A percentile compares a stretch with the other conserved stretches of the same genome.
phyloP scores from a whole-genome alignment of 2,888 invertebrate genomes.

The Ichneumoninae sp. region DNA sequence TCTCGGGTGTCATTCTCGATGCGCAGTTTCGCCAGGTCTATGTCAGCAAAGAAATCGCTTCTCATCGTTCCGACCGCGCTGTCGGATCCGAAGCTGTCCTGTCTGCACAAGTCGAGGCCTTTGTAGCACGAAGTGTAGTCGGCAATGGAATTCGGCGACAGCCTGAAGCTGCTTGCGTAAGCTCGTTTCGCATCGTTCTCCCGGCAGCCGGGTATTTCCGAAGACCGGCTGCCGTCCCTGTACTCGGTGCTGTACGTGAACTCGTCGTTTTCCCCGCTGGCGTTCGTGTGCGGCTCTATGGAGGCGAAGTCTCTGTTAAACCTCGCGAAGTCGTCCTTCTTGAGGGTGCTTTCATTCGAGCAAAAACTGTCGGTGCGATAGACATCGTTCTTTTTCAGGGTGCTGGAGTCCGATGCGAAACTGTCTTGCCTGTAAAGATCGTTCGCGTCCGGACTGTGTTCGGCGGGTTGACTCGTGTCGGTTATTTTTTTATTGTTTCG shows the following conservation, averaged over 20 bases:
- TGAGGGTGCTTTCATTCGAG: slow-evolving; percentile 75
- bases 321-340: slow-evolving; percentile 68
- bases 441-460: slow-evolving; percentile 33
- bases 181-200: slow-evolving; percentile 60
- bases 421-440: slow-evolving; percentile 68
- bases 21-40: slow-evolving; percentile 79
- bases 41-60: slow-evolving; percentile 82
- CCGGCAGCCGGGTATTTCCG: slow-evolving; percentile 48
- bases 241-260: slow-evolving; percentile 38
- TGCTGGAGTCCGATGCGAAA: slow-evolving; percentile 69
- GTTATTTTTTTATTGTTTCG: slow-evolving; percentile 41
- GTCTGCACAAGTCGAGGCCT: slow-evolving; percentile 75
- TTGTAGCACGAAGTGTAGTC: slow-evolving; percentile 76
- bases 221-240: slow-evolving; percentile 56
- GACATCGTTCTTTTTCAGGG: slow-evolving; percentile 69
- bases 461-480: slow-evolving; percentile 62
- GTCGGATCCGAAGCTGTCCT: slow-evolving; percentile 81
- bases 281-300: slow-evolving; percentile 38
- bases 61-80: slow-evolving; percentile 83
- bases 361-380: slow-evolving; percentile 74
- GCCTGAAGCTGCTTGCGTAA: slow-evolving; percentile 69
- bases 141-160: slow-evolving; percentile 68
- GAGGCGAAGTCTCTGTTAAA: slow-evolving; percentile 62
- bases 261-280: slow-evolving; percentile 40
- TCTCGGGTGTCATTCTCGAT: slow-evolving; percentile 77